These are phyloP conservation scores for Sycophila sp. DNA, from an alignment of 1,140 invertebrate genomes.

Conservation along the genomic window DNA sequence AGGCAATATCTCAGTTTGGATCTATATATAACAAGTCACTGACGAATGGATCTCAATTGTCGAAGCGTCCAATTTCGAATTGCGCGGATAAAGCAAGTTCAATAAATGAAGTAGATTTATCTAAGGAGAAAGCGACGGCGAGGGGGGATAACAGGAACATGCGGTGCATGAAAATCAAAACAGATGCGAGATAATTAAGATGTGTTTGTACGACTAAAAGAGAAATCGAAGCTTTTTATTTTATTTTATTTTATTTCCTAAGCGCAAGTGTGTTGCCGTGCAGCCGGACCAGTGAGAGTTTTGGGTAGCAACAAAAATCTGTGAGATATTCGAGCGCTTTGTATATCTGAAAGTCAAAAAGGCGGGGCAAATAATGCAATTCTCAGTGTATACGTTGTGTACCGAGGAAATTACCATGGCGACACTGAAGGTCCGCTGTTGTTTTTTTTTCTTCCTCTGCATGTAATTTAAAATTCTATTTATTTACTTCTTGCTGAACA, in stretches of 20 bases:
- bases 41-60: slow-evolving; percentile 22
- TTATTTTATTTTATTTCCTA: too few relatives aligned
- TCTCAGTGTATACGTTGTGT: background rate
- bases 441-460: slow-evolving; percentile 8
- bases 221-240: background rate
- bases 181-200: background rate
- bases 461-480: background rate
- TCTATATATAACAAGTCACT: background rate
- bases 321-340: too few relatives aligned
- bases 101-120: slow-evolving; percentile 33
- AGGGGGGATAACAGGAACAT: background rate
- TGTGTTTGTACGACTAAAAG: background rate
- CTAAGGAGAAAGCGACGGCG: background rate
- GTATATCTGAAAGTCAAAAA: slow-evolving; percentile 23
- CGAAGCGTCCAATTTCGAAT: slow-evolving; percentile 28
- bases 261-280: background rate
- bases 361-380: slow-evolving; percentile 14
- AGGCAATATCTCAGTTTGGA: background rate
- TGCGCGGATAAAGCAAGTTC: slow-evolving; percentile 30
- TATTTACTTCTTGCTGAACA: too few relatives aligned
- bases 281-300: too few relatives aligned
- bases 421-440: background rate
- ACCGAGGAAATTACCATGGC: background rate
- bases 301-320: too few relatives aligned
- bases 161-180: background rate